phyloP scores from a whole-genome alignment of 2,113 vertebrate genomes.

The Paratilapia polleni region DNA sequence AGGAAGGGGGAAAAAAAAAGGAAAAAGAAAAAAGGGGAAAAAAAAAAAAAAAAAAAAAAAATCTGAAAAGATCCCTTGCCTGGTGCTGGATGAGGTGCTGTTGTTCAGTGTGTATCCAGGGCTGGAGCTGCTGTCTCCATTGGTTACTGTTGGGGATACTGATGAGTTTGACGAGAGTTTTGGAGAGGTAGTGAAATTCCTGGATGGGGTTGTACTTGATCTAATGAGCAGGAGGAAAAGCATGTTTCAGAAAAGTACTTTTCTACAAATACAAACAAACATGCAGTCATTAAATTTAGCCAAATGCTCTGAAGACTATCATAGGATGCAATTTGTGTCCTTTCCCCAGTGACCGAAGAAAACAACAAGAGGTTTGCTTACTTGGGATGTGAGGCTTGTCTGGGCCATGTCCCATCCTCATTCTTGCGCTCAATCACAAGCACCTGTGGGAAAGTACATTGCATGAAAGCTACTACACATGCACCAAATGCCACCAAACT shows the following conservation, averaged over 20 bases:
- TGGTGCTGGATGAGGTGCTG: conserved; percentile 87
- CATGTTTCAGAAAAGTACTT: background rate
- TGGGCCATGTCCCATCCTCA: conserved; percentile 95
- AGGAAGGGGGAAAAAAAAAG: too few relatives aligned
- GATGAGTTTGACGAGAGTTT: conserved; percentile 91
- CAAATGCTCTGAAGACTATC: background rate
- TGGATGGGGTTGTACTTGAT: conserved; percentile 90
- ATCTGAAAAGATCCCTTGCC: conserved; percentile 54
- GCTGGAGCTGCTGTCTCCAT: conserved; percentile 90
- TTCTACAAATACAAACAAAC: background rate
- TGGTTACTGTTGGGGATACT: conserved; percentile 89
- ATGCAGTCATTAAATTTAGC: background rate
- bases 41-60: background rate
- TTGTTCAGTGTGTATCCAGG: conserved; percentile 88
- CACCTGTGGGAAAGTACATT: conserved; percentile 80
- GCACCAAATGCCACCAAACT: background rate
- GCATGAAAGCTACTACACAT: conserved; percentile 1
- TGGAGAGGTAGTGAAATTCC: conserved; percentile 95
- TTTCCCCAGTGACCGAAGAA: background rate
- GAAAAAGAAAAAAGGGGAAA: background rate
- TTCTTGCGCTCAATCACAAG: conserved; percentile 96
- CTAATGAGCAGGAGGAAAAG: conserved; percentile 76
- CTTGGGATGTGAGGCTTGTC: conserved; percentile 88
- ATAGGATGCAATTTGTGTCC: background rate
- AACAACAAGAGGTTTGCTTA: conserved; percentile 69